These are phyloP conservation scores for Dasypolia templi DNA, from an alignment of 2,888 invertebrate genomes.

Conservation along the genomic window DNA sequence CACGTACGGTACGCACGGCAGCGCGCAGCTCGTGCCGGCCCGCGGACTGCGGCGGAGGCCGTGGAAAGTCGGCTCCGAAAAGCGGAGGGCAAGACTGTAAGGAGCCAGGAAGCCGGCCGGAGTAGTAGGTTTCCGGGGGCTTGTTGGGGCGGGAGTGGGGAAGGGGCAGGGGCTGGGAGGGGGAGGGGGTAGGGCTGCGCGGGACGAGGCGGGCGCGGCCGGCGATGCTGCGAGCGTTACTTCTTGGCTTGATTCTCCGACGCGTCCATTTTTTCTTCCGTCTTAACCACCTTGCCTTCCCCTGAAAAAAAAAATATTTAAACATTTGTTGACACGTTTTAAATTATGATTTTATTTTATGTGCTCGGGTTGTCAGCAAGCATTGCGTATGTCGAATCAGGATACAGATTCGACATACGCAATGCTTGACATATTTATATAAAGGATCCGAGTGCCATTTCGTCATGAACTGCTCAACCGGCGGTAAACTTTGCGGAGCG, in stretches of 20 bases:
- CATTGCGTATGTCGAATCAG: too few relatives aligned
- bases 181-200: constrained; percentile 9
- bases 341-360: neutral
- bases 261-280: constrained; percentile 87
- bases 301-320: constrained; percentile 72
- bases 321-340: neutral
- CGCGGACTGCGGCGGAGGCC: too few relatives aligned
- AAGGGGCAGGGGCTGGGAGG: neutral
- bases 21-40: neutral
- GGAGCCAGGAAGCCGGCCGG: neutral
- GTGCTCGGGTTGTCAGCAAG: neutral
- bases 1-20: too few relatives aligned
- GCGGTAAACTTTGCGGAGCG: constrained; percentile 39
- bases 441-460: constrained; percentile 37
- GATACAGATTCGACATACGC: too few relatives aligned
- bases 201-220: neutral
- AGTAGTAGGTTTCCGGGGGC: neutral
- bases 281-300: constrained; percentile 88
- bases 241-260: constrained; percentile 81
- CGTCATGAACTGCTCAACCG: constrained; percentile 34
- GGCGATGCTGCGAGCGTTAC: constrained; percentile 67
- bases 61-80: neutral
- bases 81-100: neutral
- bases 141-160: neutral
- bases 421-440: too few relatives aligned